Base-by-base conservation (phyloP, 2,797 vertebrate species). In the Rhyacichthys aspro region DNA sequence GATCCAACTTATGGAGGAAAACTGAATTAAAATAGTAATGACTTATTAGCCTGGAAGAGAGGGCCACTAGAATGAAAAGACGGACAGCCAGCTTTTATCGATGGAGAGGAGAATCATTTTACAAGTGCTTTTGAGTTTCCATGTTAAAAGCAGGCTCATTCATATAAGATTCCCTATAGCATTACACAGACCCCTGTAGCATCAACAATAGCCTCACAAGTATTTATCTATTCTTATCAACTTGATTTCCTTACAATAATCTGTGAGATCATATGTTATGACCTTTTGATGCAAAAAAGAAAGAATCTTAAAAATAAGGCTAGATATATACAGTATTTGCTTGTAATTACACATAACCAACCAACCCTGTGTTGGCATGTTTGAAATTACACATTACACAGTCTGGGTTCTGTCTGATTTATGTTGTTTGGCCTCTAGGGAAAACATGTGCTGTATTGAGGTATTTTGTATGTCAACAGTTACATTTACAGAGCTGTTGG, bases 21-120 rank as follows among this genome's bases (percentile, higher is more conserved):
- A 74, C 62, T 65, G n/a, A n/a, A n/a, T n/a, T n/a, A n/a, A n/a
- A n/a, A n/a, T n/a, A n/a, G n/a, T n/a, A n/a, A n/a, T n/a, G 64
- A 75, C 52, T 81, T 57, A 85, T 81, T 76, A 89, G 73, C 64
- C 78, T 81, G 72, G 76, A 83, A 84, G 68, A 86, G 70, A 82
- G 79, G 66, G 41, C 45, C 53, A 67, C 39, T 39, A 69, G 67
- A 52, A 70, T 70, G 78, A 59, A 67, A 37, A 73, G 49, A 75
- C 38, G 68, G 59, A 76, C 49, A 70, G 63, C 57, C 55, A 59
- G 53, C 65, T 72, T 76, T 67, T 59, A 78, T 64, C 1, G 34
- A 56, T 50, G 53, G 45, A 65, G 54, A 65, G 43, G 8, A 59
- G 39, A 54, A 49, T 67, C 46, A 58, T 71, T 79, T 63, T 8